A percentile compares a stretch with the other conserved stretches of the same genome.
phyloP scores from a whole-genome alignment of 2,888 invertebrate species.

The Ochropleura leucogaster region DNA sequence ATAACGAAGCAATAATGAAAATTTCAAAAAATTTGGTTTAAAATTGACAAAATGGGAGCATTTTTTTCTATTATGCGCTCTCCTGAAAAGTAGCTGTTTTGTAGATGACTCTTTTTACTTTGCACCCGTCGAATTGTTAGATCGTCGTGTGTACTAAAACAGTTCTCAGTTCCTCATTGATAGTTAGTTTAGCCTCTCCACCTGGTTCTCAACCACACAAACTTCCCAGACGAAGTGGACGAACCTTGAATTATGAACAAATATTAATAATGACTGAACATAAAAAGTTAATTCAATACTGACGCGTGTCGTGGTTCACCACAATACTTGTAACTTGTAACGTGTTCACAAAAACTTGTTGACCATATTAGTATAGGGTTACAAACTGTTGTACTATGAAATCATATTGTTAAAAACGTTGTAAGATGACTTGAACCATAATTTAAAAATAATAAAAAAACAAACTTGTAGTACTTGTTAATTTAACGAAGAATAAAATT shows the following conservation, averaged over 20 bases:
- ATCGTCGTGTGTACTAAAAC: neutral
- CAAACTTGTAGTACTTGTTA: too few relatives aligned
- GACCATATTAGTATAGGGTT: slow-evolving; percentile 59
- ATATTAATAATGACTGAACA: slow-evolving; percentile 45
- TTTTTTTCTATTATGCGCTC: too few relatives aligned
- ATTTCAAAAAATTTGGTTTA: too few relatives aligned
- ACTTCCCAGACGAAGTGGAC: slow-evolving; percentile 25
- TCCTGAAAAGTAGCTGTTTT: too few relatives aligned
- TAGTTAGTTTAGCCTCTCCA: neutral
- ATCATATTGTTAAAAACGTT: slow-evolving; percentile 34
- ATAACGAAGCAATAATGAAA: too few relatives aligned
- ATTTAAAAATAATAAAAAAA: neutral
- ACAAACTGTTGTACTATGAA: slow-evolving; percentile 50
- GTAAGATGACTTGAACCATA: neutral
- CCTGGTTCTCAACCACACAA: neutral
- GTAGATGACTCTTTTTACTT: too few relatives aligned
- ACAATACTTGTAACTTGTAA: slow-evolving; percentile 61
- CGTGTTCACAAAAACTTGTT: slow-evolving; percentile 67
- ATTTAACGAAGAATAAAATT: too few relatives aligned
- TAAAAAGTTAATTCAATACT: slow-evolving; percentile 60
- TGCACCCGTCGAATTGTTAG: too few relatives aligned
- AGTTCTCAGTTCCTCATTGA: neutral
- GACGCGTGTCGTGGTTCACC: slow-evolving; percentile 73
- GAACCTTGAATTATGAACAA: slow-evolving; percentile 28
- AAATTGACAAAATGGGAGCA: too few relatives aligned